These are phyloP conservation scores for Teleogryllus oceanicus DNA, from an alignment of 2,888 invertebrate genomes.

Conservation along the genomic window DNA sequence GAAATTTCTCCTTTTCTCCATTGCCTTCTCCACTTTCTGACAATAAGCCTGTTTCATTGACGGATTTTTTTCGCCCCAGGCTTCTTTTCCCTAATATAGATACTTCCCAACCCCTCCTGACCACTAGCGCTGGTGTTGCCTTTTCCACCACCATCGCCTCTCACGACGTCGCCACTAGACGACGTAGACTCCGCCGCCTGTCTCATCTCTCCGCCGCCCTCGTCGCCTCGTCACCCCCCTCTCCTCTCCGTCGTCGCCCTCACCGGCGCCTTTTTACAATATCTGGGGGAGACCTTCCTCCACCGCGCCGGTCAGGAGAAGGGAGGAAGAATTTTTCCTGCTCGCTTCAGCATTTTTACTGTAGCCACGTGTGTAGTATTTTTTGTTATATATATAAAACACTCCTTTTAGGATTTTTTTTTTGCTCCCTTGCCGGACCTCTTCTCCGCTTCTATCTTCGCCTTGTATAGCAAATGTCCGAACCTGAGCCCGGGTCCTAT, in stretches of 20 bases:
- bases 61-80: too few species aligned
- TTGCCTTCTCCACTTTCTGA: too few species aligned
- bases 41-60: too few species aligned
- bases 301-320: background rate
- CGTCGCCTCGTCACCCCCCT: background rate
- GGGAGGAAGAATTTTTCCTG: slow-evolving; percentile 29
- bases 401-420: slow-evolving; percentile 5
- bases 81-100: too few species aligned
- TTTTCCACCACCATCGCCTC: too few species aligned
- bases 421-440: background rate
- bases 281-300: background rate
- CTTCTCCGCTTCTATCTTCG: slow-evolving; percentile 24
- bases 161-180: too few species aligned
- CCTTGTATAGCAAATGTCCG: slow-evolving; percentile 19
- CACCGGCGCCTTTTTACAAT: slow-evolving; percentile 5
- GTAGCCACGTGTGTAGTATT: slow-evolving; percentile 12
- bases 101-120: too few species aligned
- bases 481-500: slow-evolving; percentile 20
- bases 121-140: too few species aligned
- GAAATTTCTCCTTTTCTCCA: too few species aligned
- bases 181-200: too few species aligned
- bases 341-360: slow-evolving; percentile 34
- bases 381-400: background rate
- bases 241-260: background rate
- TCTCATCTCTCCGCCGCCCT: too few species aligned